A percentile compares a stretch with the other conserved stretches of the same genome.
Evolutionary conservation across 2,888 invertebrate genomes (phyloP).

Genomic region (Phymatocera aterrima): DNA sequence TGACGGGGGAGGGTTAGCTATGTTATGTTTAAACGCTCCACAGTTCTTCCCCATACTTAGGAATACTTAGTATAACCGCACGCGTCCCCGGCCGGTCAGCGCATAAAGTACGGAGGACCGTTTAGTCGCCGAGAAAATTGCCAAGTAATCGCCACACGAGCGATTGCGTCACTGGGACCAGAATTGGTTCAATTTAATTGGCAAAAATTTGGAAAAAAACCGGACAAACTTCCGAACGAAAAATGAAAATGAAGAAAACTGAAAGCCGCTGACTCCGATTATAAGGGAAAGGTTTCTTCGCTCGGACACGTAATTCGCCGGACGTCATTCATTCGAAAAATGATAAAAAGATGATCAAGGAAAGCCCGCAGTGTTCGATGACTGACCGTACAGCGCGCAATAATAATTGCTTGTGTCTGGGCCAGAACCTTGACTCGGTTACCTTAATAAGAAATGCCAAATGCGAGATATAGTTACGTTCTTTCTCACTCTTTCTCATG

Average conservation of each 20-base stretch:
- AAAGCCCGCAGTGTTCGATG: conserved; percentile 17
- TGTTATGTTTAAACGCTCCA: not conserved
- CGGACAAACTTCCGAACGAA: too few relatives aligned
- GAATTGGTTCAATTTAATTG: not conserved
- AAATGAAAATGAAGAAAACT: not conserved
- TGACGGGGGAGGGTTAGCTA: not conserved
- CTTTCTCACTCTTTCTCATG: conserved; percentile 52
- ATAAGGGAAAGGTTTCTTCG: not conserved
- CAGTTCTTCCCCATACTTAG: not conserved
- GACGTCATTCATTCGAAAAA: not conserved
- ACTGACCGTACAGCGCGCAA: conserved; percentile 1
- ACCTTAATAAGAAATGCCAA: conserved; percentile 70
- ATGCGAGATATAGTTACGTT: conserved; percentile 62
- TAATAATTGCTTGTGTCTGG: conserved; percentile 41
- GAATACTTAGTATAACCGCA: not conserved
- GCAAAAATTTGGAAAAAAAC: not conserved
- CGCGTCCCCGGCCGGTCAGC: not conserved
- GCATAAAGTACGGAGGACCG: not conserved
- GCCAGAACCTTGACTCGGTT: conserved; percentile 69
- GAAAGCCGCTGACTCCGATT: not conserved
- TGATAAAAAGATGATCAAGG: not conserved
- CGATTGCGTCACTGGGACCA: not conserved
- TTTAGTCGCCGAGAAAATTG: not conserved
- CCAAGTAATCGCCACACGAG: not conserved
- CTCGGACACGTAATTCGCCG: not conserved